These are phyloP conservation scores for Chelonoidis abingdonii DNA, from an alignment of 2,113 vertebrate genomes.

Conservation along the genomic window DNA sequence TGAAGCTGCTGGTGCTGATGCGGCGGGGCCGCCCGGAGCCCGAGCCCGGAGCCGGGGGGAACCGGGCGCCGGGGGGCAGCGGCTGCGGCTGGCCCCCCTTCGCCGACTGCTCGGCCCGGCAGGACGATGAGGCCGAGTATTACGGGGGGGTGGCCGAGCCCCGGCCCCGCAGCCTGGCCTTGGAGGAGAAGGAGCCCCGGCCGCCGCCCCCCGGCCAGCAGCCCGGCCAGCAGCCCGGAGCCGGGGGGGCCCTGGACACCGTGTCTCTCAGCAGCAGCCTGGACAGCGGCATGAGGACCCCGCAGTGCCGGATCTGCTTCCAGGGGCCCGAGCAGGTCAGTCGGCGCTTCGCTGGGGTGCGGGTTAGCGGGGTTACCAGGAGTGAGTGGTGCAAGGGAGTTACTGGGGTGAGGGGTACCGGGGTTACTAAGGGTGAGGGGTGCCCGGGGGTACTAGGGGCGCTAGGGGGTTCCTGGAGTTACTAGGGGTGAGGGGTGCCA, in stretches of 20 bases:
- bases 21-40: conserved; percentile 88
- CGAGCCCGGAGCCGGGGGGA: conserved; percentile 78
- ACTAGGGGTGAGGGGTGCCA: too few relatives aligned
- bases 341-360: background rate
- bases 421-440: too few relatives aligned
- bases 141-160: conserved; percentile 87
- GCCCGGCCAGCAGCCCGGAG: conserved; percentile 68
- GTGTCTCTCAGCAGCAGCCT: conserved; percentile 90
- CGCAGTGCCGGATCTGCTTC: conserved; percentile 95
- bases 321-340: conserved; percentile 93
- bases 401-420: background rate
- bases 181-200: conserved; percentile 82
- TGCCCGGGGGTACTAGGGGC: too few relatives aligned
- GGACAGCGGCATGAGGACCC: conserved; percentile 89
- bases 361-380: background rate
- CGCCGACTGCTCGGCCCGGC: conserved; percentile 87
- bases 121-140: conserved; percentile 90
- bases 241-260: conserved; percentile 85
- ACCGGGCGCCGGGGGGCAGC: conserved; percentile 81
- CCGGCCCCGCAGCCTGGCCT: conserved; percentile 80
- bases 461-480: background rate
- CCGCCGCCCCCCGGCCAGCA: conserved; percentile 76
- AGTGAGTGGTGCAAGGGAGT: background rate
- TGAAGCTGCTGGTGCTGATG: conserved; percentile 95
- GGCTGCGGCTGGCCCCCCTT: conserved; percentile 89